Evolutionary conservation across 2,888 invertebrate genomes (phyloP).

Genomic region (Graphium colonna): DNA sequence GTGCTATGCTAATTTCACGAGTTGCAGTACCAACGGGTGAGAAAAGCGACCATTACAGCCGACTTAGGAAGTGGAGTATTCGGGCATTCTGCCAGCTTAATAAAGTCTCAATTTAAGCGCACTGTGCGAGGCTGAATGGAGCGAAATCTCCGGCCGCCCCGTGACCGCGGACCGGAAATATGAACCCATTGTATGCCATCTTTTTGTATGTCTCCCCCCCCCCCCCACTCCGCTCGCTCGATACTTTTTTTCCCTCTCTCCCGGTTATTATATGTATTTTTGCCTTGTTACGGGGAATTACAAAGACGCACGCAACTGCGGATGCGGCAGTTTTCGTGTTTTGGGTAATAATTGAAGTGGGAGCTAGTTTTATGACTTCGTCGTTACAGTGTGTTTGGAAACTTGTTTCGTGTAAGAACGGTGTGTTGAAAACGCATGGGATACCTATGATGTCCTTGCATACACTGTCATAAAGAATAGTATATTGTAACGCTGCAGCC

Average conservation of each 20-base stretch:
- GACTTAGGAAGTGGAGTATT: conserved; percentile 6
- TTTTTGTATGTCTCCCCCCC: conserved; percentile 48
- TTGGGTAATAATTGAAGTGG: conserved; percentile 26
- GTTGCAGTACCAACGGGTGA: too few species aligned
- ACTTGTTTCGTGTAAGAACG: background rate
- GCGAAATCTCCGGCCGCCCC: conserved; percentile 31
- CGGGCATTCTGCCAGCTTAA: conserved; percentile 27
- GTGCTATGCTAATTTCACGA: too few species aligned
- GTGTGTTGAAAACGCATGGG: too few species aligned
- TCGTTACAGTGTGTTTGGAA: too few species aligned
- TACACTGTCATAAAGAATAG: too few species aligned
- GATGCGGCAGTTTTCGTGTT: conserved; percentile 2
- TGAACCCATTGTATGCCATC: conserved; percentile 60
- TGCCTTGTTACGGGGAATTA: conserved; percentile 15
- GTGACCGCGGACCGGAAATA: conserved; percentile 55
- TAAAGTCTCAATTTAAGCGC: conserved; percentile 30
- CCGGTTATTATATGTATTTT: conserved; percentile 34
- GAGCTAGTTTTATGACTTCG: too few species aligned
- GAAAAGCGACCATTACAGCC: conserved; percentile 10
- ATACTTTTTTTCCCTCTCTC: conserved; percentile 27
- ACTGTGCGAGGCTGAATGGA: conserved; percentile 43
- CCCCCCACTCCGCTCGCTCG: conserved; percentile 32
- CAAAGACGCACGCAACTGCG: conserved; percentile 2
- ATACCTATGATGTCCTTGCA: too few species aligned
- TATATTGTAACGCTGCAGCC: too few species aligned